These are phyloP conservation scores for Syrista parreyssii DNA, from an alignment of 2,888 invertebrate species.

Conservation along the genomic window DNA sequence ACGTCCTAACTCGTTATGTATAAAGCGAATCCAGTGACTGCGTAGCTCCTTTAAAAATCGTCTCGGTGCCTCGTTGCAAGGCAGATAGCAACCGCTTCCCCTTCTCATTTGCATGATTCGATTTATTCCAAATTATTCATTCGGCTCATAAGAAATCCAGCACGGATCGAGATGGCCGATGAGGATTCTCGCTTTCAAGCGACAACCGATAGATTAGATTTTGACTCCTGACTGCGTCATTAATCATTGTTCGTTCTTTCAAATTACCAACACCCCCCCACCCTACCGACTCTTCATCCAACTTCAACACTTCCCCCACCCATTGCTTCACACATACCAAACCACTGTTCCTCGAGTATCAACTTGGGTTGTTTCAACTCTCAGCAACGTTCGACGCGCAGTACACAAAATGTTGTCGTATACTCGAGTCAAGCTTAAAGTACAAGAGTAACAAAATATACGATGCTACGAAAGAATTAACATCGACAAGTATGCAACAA, in stretches of 20 bases:
- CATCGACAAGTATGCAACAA: too few relatives aligned
- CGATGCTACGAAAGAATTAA: too few relatives aligned
- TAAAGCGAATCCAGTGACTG: neutral
- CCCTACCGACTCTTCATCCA: neutral
- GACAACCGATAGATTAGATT: neutral
- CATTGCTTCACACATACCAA: neutral
- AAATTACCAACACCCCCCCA: neutral
- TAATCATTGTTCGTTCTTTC: neutral
- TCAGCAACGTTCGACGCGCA: neutral
- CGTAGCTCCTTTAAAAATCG: too few relatives aligned
- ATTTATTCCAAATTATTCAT: neutral
- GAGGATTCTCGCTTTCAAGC: neutral
- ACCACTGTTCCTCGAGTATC: neutral
- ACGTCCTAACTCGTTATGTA: neutral
- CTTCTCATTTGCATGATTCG: neutral
- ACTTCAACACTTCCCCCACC: neutral
- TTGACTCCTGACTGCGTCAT: neutral
- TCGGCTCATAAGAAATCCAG: neutral
- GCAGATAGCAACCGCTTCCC: neutral
- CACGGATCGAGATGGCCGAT: neutral
- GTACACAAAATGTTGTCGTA: neutral
- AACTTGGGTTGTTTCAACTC: neutral
- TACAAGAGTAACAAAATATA: slow-evolving; percentile 8
- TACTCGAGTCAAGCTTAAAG: neutral
- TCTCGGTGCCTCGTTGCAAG: neutral